Percentiles rank a stretch among this genome's conserved stretches.
Conservation (phyloP, 2,113 vertebrate genomes). For the Talpa occidentalis region DNA sequence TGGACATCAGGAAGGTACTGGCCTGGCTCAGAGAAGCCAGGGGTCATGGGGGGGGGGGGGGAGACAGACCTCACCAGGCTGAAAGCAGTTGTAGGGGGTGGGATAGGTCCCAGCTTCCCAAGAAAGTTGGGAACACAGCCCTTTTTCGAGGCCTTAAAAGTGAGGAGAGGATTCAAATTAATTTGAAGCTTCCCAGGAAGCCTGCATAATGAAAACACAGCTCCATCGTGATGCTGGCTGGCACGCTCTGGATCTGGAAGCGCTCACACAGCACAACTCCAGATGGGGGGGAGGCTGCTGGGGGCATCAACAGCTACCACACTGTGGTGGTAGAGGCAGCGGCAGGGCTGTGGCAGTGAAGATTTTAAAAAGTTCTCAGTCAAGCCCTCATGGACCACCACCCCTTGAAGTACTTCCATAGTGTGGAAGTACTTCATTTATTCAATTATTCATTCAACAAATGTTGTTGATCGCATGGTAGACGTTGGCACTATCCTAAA, state of each 20-base stretch:
- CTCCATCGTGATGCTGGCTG: constrained; percentile 79
- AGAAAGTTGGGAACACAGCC: constrained; percentile 74
- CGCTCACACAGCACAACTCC: constrained; percentile 71
- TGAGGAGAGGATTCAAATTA: constrained; percentile 85
- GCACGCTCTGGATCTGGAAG: constrained; percentile 78
- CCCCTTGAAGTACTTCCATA: neutral
- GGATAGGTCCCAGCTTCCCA: constrained; percentile 78
- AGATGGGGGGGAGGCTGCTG: constrained; percentile 68
- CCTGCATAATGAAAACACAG: constrained; percentile 85
- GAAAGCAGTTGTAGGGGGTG: constrained; percentile 58
- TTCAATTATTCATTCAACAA: neutral
- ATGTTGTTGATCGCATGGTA: neutral
- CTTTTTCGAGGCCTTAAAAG: constrained; percentile 83
- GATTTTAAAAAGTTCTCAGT: neutral
- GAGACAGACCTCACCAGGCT: neutral
- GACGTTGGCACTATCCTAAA: neutral
- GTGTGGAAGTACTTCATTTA: neutral
- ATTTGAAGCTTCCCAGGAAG: constrained; percentile 86
- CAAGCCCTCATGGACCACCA: neutral
- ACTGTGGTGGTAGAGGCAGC: neutral
- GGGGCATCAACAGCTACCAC: constrained; percentile 38
- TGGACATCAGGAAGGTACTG: constrained; percentile 6
- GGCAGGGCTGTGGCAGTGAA: neutral
- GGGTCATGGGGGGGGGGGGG: neutral
- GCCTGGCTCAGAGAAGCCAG: neutral